Evolutionary conservation across 2,113 vertebrate genomes (phyloP).

Genomic region (Tyto alba): DNA sequence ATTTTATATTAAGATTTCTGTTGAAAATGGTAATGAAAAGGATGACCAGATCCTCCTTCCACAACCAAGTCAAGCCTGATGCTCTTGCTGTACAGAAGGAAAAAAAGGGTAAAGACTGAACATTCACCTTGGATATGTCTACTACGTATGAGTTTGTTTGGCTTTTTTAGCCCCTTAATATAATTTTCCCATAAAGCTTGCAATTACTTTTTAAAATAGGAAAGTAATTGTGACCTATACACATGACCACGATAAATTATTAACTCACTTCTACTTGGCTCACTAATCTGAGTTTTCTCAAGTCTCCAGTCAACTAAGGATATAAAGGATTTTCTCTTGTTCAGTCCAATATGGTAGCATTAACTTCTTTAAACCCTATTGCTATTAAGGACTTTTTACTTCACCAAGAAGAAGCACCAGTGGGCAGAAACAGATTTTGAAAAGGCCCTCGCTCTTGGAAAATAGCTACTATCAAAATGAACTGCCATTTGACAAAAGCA

Average conservation of each 20-base stretch:
- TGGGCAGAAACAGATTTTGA: slow-evolving; percentile 73
- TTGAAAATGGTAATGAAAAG: not conserved
- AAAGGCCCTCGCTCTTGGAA: slow-evolving; percentile 48
- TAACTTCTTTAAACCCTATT: slow-evolving; percentile 12
- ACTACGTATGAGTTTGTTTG: not conserved
- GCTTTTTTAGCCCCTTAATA: not conserved
- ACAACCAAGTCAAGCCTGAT: not conserved
- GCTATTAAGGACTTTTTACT: slow-evolving; percentile 25
- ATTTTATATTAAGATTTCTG: not conserved
- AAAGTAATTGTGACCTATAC: not conserved
- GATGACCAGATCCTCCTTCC: not conserved
- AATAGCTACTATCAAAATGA: slow-evolving; percentile 69
- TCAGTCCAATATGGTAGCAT: not conserved
- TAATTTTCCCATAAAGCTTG: not conserved
- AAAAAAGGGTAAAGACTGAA: not conserved
- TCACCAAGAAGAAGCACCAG: not conserved
- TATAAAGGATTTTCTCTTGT: not conserved
- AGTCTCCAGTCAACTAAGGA: not conserved
- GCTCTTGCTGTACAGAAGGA: not conserved
- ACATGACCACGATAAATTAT: not conserved
- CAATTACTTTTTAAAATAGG: not conserved
- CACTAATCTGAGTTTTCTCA: slow-evolving; percentile 20
- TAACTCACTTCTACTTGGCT: slow-evolving; percentile 30
- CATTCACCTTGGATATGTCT: not conserved
- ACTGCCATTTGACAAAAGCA: slow-evolving; percentile 67